Percentiles rank a stretch among this genome's conserved stretches.
Conservation (phyloP, 2,113 vertebrate species). For the Pithys albifrons region DNA sequence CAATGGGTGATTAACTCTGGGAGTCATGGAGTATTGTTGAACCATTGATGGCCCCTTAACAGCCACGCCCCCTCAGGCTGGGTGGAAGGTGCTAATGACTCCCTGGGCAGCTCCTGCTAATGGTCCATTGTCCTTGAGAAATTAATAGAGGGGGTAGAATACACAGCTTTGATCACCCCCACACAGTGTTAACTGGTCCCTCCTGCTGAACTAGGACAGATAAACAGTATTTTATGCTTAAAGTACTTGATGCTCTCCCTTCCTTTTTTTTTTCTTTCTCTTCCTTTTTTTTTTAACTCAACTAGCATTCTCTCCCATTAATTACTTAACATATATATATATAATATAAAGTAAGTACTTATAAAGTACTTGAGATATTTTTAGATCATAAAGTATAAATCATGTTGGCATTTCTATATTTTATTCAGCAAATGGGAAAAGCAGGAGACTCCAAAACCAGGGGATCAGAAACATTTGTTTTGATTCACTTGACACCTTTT, state of each 20-base stretch:
- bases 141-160: no score
- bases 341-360: neutral
- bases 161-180: no score
- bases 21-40: no score
- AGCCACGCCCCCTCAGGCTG: no score
- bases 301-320: neutral
- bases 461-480: neutral
- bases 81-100: no score
- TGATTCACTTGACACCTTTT: neutral
- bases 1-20: no score
- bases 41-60: no score
- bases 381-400: neutral
- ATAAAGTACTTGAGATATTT: neutral
- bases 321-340: neutral
- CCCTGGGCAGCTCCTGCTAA: no score
- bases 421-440: neutral
- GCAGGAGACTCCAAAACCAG: neutral
- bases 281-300: neutral
- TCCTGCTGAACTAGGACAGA: no score
- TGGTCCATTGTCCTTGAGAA: no score
- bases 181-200: no score
- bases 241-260: accelerated
- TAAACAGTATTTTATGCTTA: neutral
- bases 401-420: neutral
- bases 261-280: neutral